These are phyloP conservation scores for Nasonia oneida DNA, from an alignment of 2,888 invertebrate species.

Conservation along the genomic window DNA sequence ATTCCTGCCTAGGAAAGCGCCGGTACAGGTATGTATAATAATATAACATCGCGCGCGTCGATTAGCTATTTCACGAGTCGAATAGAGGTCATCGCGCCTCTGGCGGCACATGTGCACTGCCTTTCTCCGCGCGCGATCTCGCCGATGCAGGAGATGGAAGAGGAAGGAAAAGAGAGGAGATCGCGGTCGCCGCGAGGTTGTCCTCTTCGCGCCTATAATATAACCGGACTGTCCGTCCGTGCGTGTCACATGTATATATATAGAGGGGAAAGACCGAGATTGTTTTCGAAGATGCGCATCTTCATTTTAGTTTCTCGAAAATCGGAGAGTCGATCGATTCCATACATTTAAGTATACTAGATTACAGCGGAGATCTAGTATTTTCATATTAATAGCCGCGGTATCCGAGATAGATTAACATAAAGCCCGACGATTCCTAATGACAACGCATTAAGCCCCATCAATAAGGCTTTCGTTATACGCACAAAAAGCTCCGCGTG, in stretches of 20 bases:
- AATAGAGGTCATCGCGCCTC: slow-evolving; percentile 52
- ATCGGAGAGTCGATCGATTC: neutral
- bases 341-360: neutral
- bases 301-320: neutral
- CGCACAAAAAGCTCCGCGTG: neutral
- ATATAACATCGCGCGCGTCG: neutral
- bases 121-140: slow-evolving; percentile 26
- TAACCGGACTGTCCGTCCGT: neutral
- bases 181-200: slow-evolving; percentile 47
- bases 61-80: slow-evolving; percentile 48
- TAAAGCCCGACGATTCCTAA: neutral
- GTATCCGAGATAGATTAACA: neutral
- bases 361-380: neutral
- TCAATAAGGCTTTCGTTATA: neutral
- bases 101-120: neutral
- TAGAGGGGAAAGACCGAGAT: neutral
- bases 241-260: neutral
- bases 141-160: neutral
- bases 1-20: slow-evolving; percentile 21
- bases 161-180: slow-evolving; percentile 17
- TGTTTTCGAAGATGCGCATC: neutral
- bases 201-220: slow-evolving; percentile 20
- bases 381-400: neutral
- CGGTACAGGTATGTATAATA: neutral
- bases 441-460: neutral